phyloP scores from a whole-genome alignment of 2,888 invertebrate genomes.

The Arge pagana region DNA sequence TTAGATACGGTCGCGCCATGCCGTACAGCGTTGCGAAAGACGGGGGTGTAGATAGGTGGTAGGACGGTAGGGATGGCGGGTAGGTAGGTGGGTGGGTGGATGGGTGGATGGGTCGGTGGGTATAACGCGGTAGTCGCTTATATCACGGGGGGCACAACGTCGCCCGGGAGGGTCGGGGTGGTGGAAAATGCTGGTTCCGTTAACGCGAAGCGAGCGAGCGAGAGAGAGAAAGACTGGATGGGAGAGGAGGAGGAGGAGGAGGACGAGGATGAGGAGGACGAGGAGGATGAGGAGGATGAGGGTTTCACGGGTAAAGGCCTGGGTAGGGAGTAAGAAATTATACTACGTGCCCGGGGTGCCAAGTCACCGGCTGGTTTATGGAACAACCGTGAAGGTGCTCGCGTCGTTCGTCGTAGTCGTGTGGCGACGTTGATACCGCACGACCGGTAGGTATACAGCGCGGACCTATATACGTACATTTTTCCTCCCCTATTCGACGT shows the following conservation, averaged over 20 bases:
- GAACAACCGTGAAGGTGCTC: constrained; percentile 32
- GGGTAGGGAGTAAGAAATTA: constrained; percentile 42
- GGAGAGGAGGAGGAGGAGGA: constrained; percentile 6
- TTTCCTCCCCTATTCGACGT: too few relatives aligned
- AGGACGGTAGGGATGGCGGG: constrained; percentile 4
- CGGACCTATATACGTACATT: too few relatives aligned
- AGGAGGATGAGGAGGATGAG: constrained; percentile 25
- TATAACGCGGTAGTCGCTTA: constrained; percentile 13
- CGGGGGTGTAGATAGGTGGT: not conserved
- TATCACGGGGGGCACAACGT: constrained; percentile 11
- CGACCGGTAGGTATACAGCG: too few relatives aligned
- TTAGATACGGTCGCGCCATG: too few relatives aligned
- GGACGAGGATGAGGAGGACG: constrained; percentile 29
- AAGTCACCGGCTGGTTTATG: constrained; percentile 42
- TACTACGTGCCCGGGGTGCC: constrained; percentile 45
- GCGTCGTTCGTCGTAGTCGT: not conserved
- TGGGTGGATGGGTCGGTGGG: not conserved
- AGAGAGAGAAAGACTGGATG: constrained; percentile 12
- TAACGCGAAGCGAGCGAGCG: not conserved
- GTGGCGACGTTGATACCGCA: not conserved
- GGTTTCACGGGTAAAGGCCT: constrained; percentile 28
- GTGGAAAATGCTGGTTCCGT: too few relatives aligned
- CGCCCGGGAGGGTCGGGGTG: constrained; percentile 5
- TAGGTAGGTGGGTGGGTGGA: constrained; percentile 7
- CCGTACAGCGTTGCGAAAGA: too few relatives aligned